phyloP scores from a whole-genome alignment of 2,797 vertebrate genomes.

The Lophius americanus region DNA sequence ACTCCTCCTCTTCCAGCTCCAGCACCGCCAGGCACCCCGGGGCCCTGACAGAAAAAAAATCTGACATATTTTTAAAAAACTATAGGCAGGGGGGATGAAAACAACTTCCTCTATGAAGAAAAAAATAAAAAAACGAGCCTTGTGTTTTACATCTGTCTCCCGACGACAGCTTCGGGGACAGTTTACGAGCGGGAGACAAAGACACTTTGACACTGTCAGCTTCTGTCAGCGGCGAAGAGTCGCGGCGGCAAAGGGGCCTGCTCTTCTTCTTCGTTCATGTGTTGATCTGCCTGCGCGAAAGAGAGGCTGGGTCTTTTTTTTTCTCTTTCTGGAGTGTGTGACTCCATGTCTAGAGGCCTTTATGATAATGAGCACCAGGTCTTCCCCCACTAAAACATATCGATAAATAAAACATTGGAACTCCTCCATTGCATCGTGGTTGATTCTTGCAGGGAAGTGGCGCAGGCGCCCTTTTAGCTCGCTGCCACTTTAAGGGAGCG shows the following conservation, averaged over 20 bases:
- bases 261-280: slow-evolving; percentile 39
- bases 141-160: slow-evolving; percentile 82
- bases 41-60: slow-evolving; percentile 80
- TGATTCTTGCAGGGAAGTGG: slow-evolving; percentile 48
- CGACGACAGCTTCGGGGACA: slow-evolving; percentile 86
- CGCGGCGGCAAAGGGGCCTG: slow-evolving; percentile 64
- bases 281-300: slow-evolving; percentile 42
- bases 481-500: slow-evolving; percentile 71
- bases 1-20: slow-evolving; percentile 53
- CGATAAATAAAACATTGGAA: slow-evolving; percentile 87
- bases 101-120: slow-evolving; percentile 67
- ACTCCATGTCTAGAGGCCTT: slow-evolving; percentile 84
- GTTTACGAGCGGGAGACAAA: slow-evolving; percentile 82
- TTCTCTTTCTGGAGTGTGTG: slow-evolving; percentile 41
- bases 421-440: slow-evolving; percentile 74
- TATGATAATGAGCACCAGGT: slow-evolving; percentile 84
- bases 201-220: slow-evolving; percentile 86
- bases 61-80: slow-evolving; percentile 72
- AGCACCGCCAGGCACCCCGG: slow-evolving; percentile 75
- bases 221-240: slow-evolving; percentile 78
- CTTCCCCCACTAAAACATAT: slow-evolving; percentile 82
- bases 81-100: slow-evolving; percentile 71
- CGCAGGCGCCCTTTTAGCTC: slow-evolving; percentile 48
- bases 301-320: slow-evolving; percentile 54
- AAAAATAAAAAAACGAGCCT: slow-evolving; percentile 54